Conservation (phyloP, 2,797 vertebrate genomes). For the Tenualosa thibaudeaui region DNA sequence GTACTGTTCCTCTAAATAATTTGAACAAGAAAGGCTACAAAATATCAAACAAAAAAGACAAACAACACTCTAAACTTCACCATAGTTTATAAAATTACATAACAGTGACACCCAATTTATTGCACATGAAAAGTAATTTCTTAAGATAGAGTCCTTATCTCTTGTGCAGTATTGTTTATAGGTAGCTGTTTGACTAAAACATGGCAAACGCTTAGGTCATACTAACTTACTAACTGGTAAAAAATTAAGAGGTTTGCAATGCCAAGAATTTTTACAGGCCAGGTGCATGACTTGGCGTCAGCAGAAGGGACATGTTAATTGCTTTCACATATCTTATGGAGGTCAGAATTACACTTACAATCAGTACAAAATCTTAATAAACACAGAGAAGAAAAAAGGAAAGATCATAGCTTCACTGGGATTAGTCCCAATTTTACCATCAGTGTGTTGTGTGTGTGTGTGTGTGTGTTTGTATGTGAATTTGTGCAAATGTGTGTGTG, state of each 20-base stretch:
- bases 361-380: background rate
- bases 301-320: background rate
- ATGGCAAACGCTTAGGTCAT: background rate
- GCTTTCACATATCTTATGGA: background rate
- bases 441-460: background rate
- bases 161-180: background rate
- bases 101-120: background rate
- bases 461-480: background rate
- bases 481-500: slow-evolving; percentile 37
- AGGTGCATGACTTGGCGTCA: background rate
- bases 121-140: background rate
- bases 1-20: too few species aligned
- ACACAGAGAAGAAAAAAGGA: background rate
- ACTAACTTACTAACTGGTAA: background rate
- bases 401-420: background rate
- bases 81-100: too few species aligned
- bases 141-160: background rate
- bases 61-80: too few species aligned
- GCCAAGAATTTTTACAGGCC: slow-evolving; percentile 51
- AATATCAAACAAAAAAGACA: too few species aligned
- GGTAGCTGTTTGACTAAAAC: background rate
- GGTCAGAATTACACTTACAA: background rate
- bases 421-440: too few species aligned
- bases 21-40: too few species aligned
- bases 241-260: slow-evolving; percentile 32